Evolutionary conservation across 53 echinoderm and acorn worm species (phyloP).

Genomic region (Astropecten irregularis): DNA sequence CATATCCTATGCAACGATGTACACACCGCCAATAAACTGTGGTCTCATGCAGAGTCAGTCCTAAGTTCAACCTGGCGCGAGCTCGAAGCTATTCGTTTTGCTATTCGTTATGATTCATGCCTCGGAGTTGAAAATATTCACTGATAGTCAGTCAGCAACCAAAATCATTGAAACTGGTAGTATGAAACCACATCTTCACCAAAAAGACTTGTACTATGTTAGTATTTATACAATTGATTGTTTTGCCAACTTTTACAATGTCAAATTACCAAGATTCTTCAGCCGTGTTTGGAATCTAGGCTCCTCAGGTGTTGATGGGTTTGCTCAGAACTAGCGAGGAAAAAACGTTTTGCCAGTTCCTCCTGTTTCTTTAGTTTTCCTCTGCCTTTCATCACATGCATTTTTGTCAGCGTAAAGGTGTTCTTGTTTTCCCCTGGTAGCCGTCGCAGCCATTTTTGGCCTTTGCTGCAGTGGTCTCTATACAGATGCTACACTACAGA

Average conservation of each 20-base stretch:
- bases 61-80: constrained; percentile 46
- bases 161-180: constrained; percentile 14
- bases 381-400: not conserved
- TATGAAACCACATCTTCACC: not conserved
- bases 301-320: constrained; percentile 14
- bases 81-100: constrained; percentile 6
- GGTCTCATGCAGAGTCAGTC: constrained; percentile 23
- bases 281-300: not conserved
- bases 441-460: constrained; percentile 18
- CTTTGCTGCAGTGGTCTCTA: not conserved
- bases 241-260: constrained; percentile 9
- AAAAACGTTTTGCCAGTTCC: constrained; percentile 11
- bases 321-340: not conserved
- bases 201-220: not conserved
- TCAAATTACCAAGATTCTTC: constrained; percentile 12
- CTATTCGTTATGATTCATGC: not conserved
- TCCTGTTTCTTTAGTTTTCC: not conserved
- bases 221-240: constrained; percentile 8
- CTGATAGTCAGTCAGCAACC: constrained; percentile 1
- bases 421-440: constrained; percentile 15
- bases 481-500: constrained; percentile 4
- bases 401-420: not conserved
- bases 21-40: constrained; percentile 44
- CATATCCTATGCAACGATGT: constrained; percentile 10
- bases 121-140: not conserved